Evolutionary conservation across 2,113 vertebrate genomes (phyloP), one percentile per base, ranked within the genome.

Genomic region (Hippocampus comes): DNA sequence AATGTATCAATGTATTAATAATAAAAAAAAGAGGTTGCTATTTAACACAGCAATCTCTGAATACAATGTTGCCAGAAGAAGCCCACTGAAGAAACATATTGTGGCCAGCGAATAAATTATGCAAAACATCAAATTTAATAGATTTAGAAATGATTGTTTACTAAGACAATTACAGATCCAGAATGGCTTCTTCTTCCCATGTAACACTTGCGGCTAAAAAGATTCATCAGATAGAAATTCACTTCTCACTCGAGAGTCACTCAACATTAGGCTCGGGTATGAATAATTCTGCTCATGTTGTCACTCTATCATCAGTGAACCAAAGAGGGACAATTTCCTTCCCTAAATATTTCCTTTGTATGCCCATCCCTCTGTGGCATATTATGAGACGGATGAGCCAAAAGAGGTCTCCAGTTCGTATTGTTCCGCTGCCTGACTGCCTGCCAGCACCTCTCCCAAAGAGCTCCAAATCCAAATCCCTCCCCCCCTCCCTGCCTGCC

Each of bases 391-490:
- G 84, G 84, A 90, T 84, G 87, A 88, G 80, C 77, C 81, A 78
- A 84, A 79, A 88, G 82, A 84, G 42, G 76, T 77, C 87, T 80
- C 81, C 81, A 78, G 80, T 78, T 84, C 76, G 87, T 80, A 87
- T 89, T 89, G 87, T 87, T 85, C 83, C 80, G 75, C 78, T 63
- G 78, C 78, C 83, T 76, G 77, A 86, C 43, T 46, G 25, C 27
- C 67, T 68, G 49, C 67, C 51, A 71, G 80, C 85, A 82, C 85
- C 82, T 84, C 82, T 71, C 84, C 78, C 61, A 74, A 80, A 89
- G 89, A 81, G 74, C 78, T 86, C 82, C 72, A 67, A 70, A 81
- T 82, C 81, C 83, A 84, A 84, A 90, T 88, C 84, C 80, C 85
- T 83, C 84, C 81, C 84, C 84, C 78, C 78, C 61, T 67, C 78